These are phyloP conservation scores for Lasioglossum zephyrum DNA, from an alignment of 2,888 invertebrate genomes.

Conservation along the genomic window DNA sequence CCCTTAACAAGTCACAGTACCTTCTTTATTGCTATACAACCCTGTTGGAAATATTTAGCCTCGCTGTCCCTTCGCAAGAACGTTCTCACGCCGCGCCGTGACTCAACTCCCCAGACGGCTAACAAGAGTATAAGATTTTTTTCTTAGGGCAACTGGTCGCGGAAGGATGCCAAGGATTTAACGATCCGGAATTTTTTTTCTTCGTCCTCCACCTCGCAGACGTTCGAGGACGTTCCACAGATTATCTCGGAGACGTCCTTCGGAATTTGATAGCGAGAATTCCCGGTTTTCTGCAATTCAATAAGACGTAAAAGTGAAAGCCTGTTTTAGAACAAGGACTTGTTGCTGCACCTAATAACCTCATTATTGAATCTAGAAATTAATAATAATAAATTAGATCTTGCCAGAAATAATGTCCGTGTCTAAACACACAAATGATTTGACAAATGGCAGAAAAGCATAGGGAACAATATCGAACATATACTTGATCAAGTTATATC, in stretches of 20 bases:
- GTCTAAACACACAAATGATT: not conserved
- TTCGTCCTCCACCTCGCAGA: slow-evolving; percentile 46
- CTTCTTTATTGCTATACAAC: slow-evolving; percentile 70
- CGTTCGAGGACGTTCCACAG: slow-evolving; percentile 25
- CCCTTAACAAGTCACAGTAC: slow-evolving; percentile 52
- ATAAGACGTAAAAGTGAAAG: not conserved
- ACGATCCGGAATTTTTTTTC: slow-evolving; percentile 64
- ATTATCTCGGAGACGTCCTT: slow-evolving; percentile 23
- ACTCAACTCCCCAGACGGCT: slow-evolving; percentile 41
- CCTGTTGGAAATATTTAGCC: slow-evolving; percentile 76
- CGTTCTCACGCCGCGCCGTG: slow-evolving; percentile 77
- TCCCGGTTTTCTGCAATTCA: not conserved
- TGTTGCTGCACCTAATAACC: not conserved
- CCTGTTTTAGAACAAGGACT: not conserved
- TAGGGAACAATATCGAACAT: not conserved
- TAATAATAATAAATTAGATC: not conserved
- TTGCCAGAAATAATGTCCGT: not conserved
- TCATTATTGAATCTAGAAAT: too few species aligned
- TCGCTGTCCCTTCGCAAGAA: slow-evolving; percentile 76
- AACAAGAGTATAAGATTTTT: slow-evolving; percentile 52
- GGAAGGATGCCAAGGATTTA: slow-evolving; percentile 63
- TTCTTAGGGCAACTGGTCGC: slow-evolving; percentile 65
- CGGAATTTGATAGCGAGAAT: not conserved
- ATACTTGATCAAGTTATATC: not conserved
- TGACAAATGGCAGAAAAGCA: not conserved